phyloP scores from a whole-genome alignment of 2,888 invertebrate genomes.

The Biston betularia region DNA sequence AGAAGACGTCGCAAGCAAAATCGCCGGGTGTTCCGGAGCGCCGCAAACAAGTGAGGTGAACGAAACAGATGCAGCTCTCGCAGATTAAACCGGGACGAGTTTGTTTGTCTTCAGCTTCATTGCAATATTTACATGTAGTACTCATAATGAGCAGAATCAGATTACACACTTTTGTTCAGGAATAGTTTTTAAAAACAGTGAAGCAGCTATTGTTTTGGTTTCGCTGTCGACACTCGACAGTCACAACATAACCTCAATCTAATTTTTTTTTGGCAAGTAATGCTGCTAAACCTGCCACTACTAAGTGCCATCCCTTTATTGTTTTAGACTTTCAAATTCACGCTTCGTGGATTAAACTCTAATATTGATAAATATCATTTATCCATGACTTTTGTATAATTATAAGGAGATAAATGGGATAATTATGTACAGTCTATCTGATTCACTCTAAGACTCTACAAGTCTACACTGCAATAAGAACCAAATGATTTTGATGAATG shows the following conservation, averaged over 20 bases:
- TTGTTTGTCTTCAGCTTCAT: conserved; percentile 81
- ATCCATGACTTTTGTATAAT: not conserved
- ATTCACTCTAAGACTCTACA: no score
- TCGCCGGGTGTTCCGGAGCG: conserved; percentile 90
- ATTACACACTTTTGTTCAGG: not conserved
- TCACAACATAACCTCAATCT: not conserved
- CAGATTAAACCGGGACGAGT: conserved; percentile 87
- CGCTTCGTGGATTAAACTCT: no score
- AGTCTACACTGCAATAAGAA: no score
- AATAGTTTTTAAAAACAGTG: not conserved
- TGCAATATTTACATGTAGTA: conserved; percentile 87
- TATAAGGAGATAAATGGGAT: no score
- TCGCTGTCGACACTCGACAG: not conserved
- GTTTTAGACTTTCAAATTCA: no score
- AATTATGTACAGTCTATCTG: not conserved
- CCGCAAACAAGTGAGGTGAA: conserved; percentile 89
- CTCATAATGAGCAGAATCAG: conserved; percentile 31
- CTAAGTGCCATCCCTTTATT: no score
- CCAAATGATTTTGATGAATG: no score
- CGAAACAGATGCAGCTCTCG: conserved; percentile 83
- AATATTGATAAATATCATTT: not conserved
- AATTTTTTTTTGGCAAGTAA: no score
- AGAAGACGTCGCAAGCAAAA: conserved; percentile 91
- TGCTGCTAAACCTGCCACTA: no score
- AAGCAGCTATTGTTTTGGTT: not conserved